These are phyloP conservation scores for Apamea epomidion DNA, from an alignment of 2,888 invertebrate genomes.

Conservation along the genomic window DNA sequence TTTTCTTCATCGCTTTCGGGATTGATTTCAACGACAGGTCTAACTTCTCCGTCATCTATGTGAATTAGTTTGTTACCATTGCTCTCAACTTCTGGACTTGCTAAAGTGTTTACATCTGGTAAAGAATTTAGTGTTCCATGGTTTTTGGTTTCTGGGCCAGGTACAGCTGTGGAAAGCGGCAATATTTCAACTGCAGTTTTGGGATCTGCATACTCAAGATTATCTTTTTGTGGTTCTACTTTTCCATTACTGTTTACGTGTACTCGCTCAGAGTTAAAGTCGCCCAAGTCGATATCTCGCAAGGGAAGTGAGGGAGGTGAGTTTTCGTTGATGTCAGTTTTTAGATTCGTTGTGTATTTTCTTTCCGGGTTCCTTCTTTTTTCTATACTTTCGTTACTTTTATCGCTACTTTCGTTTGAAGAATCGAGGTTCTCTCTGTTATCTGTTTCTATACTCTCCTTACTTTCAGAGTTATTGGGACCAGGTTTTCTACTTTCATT, in stretches of 20 bases:
- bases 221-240: conserved; percentile 71
- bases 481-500: conserved; percentile 37
- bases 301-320: conserved; percentile 59
- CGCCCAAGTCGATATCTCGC: conserved; percentile 77
- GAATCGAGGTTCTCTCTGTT: conserved; percentile 24
- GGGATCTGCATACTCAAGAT: conserved; percentile 65
- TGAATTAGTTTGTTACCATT: conserved; percentile 70
- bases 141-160: conserved; percentile 53
- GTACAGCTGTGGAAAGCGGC: conserved; percentile 59
- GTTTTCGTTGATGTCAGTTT: conserved; percentile 30
- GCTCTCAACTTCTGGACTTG: conserved; percentile 52
- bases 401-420: conserved; percentile 61
- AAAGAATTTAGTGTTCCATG: conserved; percentile 43
- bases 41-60: conserved; percentile 83
- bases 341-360: conserved; percentile 29
- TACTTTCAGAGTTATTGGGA: conserved; percentile 46
- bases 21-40: conserved; percentile 85
- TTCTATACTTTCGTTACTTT: conserved; percentile 38
- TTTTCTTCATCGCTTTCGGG: conserved; percentile 75
- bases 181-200: conserved; percentile 66
- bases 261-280: conserved; percentile 79
- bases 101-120: conserved; percentile 46
- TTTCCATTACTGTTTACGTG: conserved; percentile 75
- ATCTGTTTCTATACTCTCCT: conserved; percentile 51
- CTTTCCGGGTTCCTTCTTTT: conserved; percentile 24